A percentile compares a stretch with the other conserved stretches of the same genome.
These are phyloP conservation scores for Hoplodrina blanda DNA, from an alignment of 2,888 invertebrate genomes.

Conservation along the genomic window DNA sequence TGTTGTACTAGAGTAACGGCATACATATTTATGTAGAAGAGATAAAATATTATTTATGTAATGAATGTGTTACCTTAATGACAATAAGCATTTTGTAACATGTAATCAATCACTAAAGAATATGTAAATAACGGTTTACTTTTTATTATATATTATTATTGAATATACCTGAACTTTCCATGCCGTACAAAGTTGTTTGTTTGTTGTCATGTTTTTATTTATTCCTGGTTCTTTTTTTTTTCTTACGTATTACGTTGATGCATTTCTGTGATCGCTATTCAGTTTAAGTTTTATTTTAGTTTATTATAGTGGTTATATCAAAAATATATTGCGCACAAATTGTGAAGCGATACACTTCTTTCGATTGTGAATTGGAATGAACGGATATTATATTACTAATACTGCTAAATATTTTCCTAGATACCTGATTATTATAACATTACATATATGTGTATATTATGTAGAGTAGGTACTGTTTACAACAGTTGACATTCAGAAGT, in stretches of 20 bases:
- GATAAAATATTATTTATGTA: conserved; percentile 52
- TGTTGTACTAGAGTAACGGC: conserved; percentile 62
- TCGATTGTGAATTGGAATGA: conserved; percentile 56
- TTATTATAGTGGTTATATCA: conserved; percentile 70
- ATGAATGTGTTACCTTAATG: conserved; percentile 77
- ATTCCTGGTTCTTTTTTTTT: conserved; percentile 74
- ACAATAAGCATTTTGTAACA: conserved; percentile 86
- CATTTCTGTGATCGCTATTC: conserved; percentile 88
- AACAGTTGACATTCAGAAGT: conserved; percentile 44
- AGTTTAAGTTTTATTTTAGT: conserved; percentile 80
- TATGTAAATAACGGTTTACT: conserved; percentile 75
- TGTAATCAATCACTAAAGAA: conserved; percentile 72
- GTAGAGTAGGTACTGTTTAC: conserved; percentile 38
- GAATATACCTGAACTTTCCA: conserved; percentile 62
- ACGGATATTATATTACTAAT: conserved; percentile 47
- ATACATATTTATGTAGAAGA: conserved; percentile 62
- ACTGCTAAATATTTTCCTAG: conserved; percentile 36
- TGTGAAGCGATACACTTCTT: conserved; percentile 54
- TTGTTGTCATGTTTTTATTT: conserved; percentile 71
- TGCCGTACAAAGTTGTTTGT: conserved; percentile 75
- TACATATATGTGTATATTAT: conserved; percentile 35
- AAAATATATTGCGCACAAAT: conserved; percentile 79
- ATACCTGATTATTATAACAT: conserved; percentile 51
- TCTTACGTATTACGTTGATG: conserved; percentile 80
- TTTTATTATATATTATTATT: conserved; percentile 49